phyloP scores from a whole-genome alignment of 2,113 vertebrate genomes.

The Salvelinus sp. region DNA sequence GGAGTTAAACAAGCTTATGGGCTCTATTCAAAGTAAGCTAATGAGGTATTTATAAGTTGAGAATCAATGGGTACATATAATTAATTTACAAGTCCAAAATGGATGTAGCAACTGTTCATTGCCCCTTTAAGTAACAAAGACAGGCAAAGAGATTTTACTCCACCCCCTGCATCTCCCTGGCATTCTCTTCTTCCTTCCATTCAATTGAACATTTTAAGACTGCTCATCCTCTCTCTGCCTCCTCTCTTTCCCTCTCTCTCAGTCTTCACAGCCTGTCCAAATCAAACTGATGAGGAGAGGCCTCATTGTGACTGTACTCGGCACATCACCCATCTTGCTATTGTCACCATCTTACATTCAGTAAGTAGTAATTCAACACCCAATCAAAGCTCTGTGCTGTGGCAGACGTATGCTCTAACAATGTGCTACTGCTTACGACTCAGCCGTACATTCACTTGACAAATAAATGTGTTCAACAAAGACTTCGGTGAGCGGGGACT shows the following conservation, averaged over 20 bases:
- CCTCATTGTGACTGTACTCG: conserved; percentile 37
- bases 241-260: background rate
- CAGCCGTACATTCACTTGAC: background rate
- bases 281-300: conserved; percentile 28
- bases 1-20: no score
- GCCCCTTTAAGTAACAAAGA: conserved; percentile 30
- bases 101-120: no score
- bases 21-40: no score
- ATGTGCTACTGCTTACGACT: background rate
- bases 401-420: background rate
- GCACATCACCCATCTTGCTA: conserved; percentile 56
- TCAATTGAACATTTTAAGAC: conserved; percentile 42
- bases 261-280: conserved; percentile 33
- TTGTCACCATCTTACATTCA: conserved; percentile 36
- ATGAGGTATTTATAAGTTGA: no score
- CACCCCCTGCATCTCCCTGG: conserved; percentile 53
- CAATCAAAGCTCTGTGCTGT: conserved; percentile 6
- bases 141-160: conserved; percentile 46
- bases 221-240: conserved; percentile 25
- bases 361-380: background rate
- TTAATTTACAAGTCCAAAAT: no score
- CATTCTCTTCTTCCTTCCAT: conserved; percentile 35
- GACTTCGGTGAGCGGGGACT: background rate
- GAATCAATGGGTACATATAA: no score
- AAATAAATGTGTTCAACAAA: background rate